phyloP scores from a whole-genome alignment of 2,797 vertebrate species.

The Enteromius thamalakanensis region DNA sequence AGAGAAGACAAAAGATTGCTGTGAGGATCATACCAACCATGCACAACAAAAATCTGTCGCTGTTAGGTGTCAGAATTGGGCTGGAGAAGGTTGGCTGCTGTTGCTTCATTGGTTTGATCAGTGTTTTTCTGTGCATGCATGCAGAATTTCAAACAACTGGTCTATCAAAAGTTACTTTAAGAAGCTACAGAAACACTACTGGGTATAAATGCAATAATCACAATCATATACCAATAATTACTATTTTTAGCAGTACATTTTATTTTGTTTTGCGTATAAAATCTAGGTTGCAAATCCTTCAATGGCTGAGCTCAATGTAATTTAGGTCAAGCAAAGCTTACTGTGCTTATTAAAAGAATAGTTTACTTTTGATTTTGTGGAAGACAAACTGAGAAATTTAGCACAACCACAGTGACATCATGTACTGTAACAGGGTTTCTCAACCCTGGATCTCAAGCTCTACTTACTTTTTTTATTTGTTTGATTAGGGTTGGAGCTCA shows the following conservation, averaged over 20 bases:
- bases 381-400: not conserved
- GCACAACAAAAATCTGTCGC: not conserved
- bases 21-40: not conserved
- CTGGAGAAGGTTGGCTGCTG: constrained; percentile 1
- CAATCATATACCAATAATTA: no score
- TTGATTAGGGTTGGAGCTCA: no score
- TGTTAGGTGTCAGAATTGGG: constrained; percentile 33
- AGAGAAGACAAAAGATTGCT: constrained; percentile 31
- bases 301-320: not conserved
- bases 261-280: not conserved
- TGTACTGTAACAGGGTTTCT: not conserved
- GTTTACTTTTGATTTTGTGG: not conserved
- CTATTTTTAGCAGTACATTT: not conserved
- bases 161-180: constrained; percentile 37
- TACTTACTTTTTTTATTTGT: not conserved
- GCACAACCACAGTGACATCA: not conserved
- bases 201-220: constrained; percentile 4
- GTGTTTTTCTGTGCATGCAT: constrained; percentile 2
- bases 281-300: not conserved
- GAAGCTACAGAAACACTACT: constrained; percentile 3
- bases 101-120: constrained; percentile 37
- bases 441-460: not conserved
- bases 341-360: not conserved
- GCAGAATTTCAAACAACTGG: constrained; percentile 31
- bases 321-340: not conserved